phyloP scores from a whole-genome alignment of 2,888 invertebrate genomes.

The Clunio marinus region DNA sequence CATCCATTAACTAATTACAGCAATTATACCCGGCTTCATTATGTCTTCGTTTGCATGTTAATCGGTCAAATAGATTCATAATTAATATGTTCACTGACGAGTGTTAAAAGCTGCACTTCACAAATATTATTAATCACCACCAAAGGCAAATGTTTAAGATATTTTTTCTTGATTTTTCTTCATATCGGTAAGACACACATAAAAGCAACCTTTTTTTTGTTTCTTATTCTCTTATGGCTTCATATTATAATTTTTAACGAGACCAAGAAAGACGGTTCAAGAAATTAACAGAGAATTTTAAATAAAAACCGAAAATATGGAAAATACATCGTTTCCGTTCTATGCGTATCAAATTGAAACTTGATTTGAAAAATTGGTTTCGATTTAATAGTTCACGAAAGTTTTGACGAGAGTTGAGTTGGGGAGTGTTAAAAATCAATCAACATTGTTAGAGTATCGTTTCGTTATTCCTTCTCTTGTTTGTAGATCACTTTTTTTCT shows the following conservation, averaged over 20 bases:
- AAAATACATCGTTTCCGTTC: background rate
- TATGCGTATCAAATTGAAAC: background rate
- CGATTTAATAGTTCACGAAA: background rate
- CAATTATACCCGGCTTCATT: background rate
- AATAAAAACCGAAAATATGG: conserved; percentile 1
- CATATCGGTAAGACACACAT: background rate
- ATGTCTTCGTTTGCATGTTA: background rate
- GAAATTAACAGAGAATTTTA: background rate
- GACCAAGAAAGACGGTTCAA: background rate
- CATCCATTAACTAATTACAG: background rate
- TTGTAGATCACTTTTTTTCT: no score
- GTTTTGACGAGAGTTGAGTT: no score
- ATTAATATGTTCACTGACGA: conserved; percentile 6
- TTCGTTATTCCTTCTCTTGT: no score
- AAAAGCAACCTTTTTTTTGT: no score
- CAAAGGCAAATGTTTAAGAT: no score
- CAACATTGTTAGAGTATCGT: no score
- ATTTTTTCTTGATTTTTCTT: no score
- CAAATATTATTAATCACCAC: no score
- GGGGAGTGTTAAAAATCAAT: no score
- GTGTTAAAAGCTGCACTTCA: conserved; percentile 3
- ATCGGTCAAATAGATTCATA: conserved; percentile 2
- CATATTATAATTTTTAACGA: no score
- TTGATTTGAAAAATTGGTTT: background rate
- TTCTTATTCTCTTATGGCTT: no score